Evolutionary conservation across 2,888 invertebrate genomes (phyloP), one percentile per base, ranked within the genome.

Genomic region (Drosophila testacea): DNA sequence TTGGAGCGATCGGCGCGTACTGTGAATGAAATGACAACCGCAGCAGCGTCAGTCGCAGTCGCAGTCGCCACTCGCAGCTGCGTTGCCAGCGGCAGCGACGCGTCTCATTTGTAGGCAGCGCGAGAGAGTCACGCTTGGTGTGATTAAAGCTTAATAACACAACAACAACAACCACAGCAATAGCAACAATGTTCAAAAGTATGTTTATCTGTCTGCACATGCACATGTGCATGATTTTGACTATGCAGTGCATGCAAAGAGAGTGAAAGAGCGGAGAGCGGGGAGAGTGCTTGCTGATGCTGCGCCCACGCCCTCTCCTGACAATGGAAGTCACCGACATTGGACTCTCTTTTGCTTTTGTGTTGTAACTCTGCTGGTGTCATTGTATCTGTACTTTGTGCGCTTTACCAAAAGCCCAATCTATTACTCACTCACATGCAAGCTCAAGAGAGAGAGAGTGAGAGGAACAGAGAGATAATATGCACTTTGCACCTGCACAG

Each of bases 1-100:
- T 86, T 79, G 64, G 69, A 86, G 76, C 81, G 83, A 83, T 88
- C 83, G 86, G 76, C 85, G 83, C 83, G 77, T 75, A 81, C 83
- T 81, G 83, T 81, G 83, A 88, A 88, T 83, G 87, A 81, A 82
- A 70, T 83, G 86, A 77, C 85, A 82, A 72, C 48, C 56, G 64
- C 79, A 67, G 66, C 65, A 57, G 57, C 86, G 60, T 56, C 69
- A 60, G 47, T 68, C 65, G 69, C 57, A 55, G 65, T 57, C 56
- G 46, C 57, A 55, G 65, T 57, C 56, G 46, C 13, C 52, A 51
- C 27, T 41, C 41, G 41, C 67, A 64, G 60, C 73, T 48, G 54
- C 82, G 60, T 39, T 48, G 41, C 44, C 39, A 42, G 36, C 69
- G 52, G 63, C 63, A 52, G 66, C 68, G 48, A 47, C 75, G 64